phyloP scores from a whole-genome alignment of 2,113 vertebrate genomes.

The Hyla sarda region DNA sequence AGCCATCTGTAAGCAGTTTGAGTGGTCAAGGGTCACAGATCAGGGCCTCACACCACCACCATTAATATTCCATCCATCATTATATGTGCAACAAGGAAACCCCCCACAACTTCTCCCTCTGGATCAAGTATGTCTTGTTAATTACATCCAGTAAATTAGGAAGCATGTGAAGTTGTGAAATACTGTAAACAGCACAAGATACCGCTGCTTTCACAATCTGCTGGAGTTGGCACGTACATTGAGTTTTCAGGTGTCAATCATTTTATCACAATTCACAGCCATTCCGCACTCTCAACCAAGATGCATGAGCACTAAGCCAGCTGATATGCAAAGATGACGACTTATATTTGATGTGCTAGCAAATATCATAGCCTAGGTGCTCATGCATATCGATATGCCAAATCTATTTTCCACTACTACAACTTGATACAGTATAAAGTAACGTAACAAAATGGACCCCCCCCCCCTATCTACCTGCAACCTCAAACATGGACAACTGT shows the following conservation, averaged over 20 bases:
- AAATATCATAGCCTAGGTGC: background rate
- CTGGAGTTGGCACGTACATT: background rate
- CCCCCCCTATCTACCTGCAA: too few species aligned
- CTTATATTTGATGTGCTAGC: background rate
- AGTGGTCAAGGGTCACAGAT: slow-evolving; percentile 44
- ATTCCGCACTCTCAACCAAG: background rate
- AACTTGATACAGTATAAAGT: background rate
- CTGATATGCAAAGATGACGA: background rate
- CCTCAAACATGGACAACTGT: too few species aligned
- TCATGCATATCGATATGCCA: background rate
- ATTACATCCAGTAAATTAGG: background rate
- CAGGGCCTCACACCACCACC: slow-evolving; percentile 22
- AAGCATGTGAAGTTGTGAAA: background rate
- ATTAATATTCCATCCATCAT: slow-evolving; percentile 41
- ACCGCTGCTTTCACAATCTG: background rate
- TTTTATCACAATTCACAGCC: background rate
- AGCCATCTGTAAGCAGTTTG: slow-evolving; percentile 49
- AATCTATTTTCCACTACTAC: background rate
- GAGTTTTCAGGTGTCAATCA: background rate
- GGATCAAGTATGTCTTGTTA: background rate
- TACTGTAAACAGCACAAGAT: background rate
- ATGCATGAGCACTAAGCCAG: background rate
- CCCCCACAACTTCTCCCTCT: slow-evolving; percentile 19
- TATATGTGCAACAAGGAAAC: slow-evolving; percentile 1
- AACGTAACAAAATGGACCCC: background rate